Evolutionary conservation across 2,797 vertebrate species (phyloP), one percentile per base, ranked within the genome.

Genomic region (Schizopygopsis malacanthus): DNA sequence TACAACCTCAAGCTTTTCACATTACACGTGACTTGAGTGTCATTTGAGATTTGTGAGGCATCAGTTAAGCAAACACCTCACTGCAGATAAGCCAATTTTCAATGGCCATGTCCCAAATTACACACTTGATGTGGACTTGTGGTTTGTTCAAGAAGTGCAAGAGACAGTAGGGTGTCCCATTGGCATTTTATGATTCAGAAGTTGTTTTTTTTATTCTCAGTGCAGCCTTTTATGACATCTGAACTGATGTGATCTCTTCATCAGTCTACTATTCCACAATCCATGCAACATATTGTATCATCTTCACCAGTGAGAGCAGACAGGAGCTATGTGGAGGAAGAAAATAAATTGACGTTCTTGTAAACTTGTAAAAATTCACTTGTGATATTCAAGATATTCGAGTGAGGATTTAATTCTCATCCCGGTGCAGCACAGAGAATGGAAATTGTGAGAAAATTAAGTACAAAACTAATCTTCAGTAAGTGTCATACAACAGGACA

Each of bases 111-210:
- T 10, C 4, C 56, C 61, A 67, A 76, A 54, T 76, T 37, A 11
- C 45, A 76, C 9, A 18, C 47, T 50, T 75, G 47, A 52, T 33
- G 8, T 71, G 39, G 39, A n/a, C n/a, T 47, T 47, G 43, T 50
- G 59, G 16, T 2, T 15, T 28, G 8, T 52, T 52, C 45, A 75
- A 75, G 45, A 75, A 52, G 25, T 54, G 25, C 73, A 77, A 33
- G 12, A 72, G 41, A 37, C 47, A 6, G 25, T 39, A 76, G 73
- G 28, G 28, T 39, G 33, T 54, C 73, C 28, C 50, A 37, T n/a
- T 77, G 33, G 13, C 50, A 77, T 77, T 77, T 77, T 56, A 77
- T 39, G 50, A 76, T 52, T 76, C 9, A 75, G 4, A 52, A 25
- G 41, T 2, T 0, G 4, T 43, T 47, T 28, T 28, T 18, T 52